Base-by-base conservation (phyloP, 2,113 vertebrate genomes). In the Mesocricetus auratus region DNA sequence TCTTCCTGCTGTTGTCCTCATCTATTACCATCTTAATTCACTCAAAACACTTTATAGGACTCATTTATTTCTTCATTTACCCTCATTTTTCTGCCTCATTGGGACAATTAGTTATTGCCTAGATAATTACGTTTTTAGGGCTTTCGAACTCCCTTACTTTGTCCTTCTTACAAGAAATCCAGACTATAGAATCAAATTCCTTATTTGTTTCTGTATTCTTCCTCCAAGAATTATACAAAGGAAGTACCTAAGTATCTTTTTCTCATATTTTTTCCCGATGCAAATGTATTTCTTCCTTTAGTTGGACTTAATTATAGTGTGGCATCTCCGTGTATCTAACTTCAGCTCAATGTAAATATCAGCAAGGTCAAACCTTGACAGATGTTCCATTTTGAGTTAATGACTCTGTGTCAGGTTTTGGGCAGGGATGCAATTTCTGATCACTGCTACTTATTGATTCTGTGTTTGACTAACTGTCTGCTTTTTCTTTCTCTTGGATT, bases 101-200 rank as follows among this genome's bases (percentile, higher is more conserved):
- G 60, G 86, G 90, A 92, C 95, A 86, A 96, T 97, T 97, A 97
- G 66, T 91, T 89, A 92, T 75, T 96, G 71, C 91, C 64, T 89
- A 91, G 81, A 91, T 94, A 96, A 97, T 96, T 95, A 86, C 77
- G 71, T 92, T 89, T 95, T 96, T 78, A 90, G 85, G 85, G 77
- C 53, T 96, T 88, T 93, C 89, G 86, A 86, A 91, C 45, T 92
- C 85, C 92, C 66, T 93, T 95, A 86, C 71, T 97, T 77, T 87
- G 90, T 86, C 71, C 89, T 95, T 96, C 64, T 95, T 82, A 90
- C 81, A 64, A 90, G 93, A 81, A n/a, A 93, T 26, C 5, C 45
- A 96, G 75, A 64, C 94, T 13, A 42, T 21, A 64, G 53, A 89
- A 81, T 90, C 85, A 90, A 94, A 91, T 88, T 22, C 29, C 79